Evolutionary conservation across 2,797 vertebrate genomes (phyloP), one percentile per base, ranked within the genome.

Genomic region (Xenops minutus): DNA sequence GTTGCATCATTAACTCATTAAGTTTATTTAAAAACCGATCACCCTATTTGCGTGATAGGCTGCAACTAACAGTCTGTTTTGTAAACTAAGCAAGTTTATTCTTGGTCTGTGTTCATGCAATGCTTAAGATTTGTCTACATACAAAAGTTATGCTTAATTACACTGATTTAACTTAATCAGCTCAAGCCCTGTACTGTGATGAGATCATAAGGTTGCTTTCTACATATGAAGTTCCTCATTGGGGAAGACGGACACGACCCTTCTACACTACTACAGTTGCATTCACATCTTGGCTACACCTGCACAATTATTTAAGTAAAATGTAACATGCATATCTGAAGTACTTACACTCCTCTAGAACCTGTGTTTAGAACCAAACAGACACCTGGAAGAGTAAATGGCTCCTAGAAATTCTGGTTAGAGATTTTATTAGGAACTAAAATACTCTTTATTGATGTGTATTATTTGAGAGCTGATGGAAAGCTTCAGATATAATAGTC

Each of bases 71-170:
- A 73, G 48, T 20, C 67, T 92, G 84, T 85, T 93, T 94, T 93
- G 91, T 89, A 96, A 94, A 92, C 89, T 85, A 76, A 80, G 68
- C 72, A 88, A 85, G 92, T 92, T 82, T 92, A 67, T 91, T 56
- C 52, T 68, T 84, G 76, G 85, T 80, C 63, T 92, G 67, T 85
- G 89, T 83, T 97, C 94, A 87, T 16, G 84, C 44, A 80, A 9
- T 77, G 68, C 75, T 87, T 32, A 91, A 82, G 91, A 67, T 88
- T 87, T 87, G 44, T 85, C 91, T 95, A 78, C 72, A 88, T 83
- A 94, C 75, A 94, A 92, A 96, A 88, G 91, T 72, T 89, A 85
- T 62, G 79, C 49, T 62, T 89, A 93, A 93, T 94, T 92, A 85
- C 54, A 30, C 54, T 82, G 78, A 84, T 74, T 93, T 73, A 46